Conservation (phyloP, 30 jellyfish, hydroid and myxozoan species). For the Turritopsis rubra region DNA sequence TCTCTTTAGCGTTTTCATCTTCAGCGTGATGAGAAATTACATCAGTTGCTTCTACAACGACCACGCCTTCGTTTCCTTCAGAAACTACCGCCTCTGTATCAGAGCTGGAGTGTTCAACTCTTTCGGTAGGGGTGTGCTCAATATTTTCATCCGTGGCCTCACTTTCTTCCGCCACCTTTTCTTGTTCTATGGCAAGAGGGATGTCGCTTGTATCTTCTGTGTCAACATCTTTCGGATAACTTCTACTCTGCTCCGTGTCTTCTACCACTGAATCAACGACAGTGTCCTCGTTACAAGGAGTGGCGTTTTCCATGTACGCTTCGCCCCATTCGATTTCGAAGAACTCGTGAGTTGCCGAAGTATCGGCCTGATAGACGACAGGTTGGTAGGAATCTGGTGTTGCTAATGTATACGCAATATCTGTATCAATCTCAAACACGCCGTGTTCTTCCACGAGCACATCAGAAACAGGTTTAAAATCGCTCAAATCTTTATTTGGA, state of each 20-base stretch:
- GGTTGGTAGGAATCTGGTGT: background rate
- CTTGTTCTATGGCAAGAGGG: background rate
- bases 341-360: background rate
- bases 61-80: background rate
- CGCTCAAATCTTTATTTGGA: background rate
- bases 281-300: background rate
- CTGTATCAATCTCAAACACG: constrained; percentile 6
- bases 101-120: background rate
- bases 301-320: background rate
- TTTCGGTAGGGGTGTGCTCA: background rate
- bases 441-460: background rate
- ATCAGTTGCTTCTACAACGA: background rate
- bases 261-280: background rate
- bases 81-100: background rate
- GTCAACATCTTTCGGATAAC: background rate
- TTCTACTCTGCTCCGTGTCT: background rate
- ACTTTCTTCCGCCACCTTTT: background rate
- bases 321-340: background rate
- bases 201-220: background rate
- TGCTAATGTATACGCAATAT: background rate
- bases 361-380: background rate
- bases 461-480: background rate
- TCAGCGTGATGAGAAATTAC: background rate
- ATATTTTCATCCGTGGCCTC: background rate
- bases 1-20: too few relatives aligned